Evolutionary conservation across 1,140 invertebrate genomes (phyloP), one percentile per base, ranked within the genome.

Genomic region (Caenorhabditis remanei): DNA sequence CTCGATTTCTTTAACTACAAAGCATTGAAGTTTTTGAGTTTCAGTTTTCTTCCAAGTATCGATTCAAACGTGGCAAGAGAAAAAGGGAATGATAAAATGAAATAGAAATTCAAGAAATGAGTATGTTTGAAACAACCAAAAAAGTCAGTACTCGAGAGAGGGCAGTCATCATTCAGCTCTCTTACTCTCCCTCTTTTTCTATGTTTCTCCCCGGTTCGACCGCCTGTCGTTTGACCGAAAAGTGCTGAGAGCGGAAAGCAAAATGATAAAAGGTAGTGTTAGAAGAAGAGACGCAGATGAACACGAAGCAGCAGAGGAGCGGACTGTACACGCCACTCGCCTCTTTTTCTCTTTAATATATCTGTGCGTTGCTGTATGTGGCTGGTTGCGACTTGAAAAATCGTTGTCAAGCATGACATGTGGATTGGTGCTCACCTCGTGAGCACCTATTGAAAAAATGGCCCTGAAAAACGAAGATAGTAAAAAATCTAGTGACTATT

Each of bases 161-260:
- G 11, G 13, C n/a, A 46, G 40, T 46, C 65, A 71, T 71, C 65
- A 71, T 71, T 32, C 32, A n/a, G 24, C 14, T 53, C 50, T 53
- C 50, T 53, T 24, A 8, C n/a, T 63, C 58, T 32, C 55, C 19
- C 14, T 16, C 24, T 63, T 14, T 63, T 21, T 63, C 58, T 24
- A 11, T n/a, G 9, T 63, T 32, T 63, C 21, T 71, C 65, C 41
- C 65, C 32, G 21, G 43, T 71, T 71, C 65, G 65, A 71, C 65
- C 65, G 65, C 40, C 65, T 71, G 65, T 71, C 65, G 65, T 71
- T 71, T 71, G 40, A 71, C 65, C 65, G 65, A 71, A 71, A 71
- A 71, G 65, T 71, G 65, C 43, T 71, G 65, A 46, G 65, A 71
- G 65, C 65, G 65, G 65, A 71, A 71, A 71, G 65, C 41, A 46